Conservation (phyloP, 2,888 invertebrate species). For the Eristalinus aeneus region DNA sequence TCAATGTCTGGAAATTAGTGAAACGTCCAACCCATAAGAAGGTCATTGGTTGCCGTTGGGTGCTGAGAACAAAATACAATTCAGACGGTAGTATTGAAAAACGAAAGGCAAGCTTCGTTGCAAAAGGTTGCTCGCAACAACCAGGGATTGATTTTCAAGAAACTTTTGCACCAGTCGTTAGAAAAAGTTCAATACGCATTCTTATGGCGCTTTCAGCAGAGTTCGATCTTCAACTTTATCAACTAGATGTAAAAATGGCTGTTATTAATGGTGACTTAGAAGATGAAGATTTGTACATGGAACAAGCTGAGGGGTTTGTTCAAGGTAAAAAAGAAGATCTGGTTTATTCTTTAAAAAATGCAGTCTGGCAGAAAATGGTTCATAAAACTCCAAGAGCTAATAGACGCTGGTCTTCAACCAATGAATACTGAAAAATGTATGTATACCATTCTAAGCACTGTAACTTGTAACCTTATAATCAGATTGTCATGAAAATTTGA, state of each 20-base stretch:
- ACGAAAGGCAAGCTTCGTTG: not conserved
- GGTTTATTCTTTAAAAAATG: slow-evolving; percentile 29
- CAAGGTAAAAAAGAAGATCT: not conserved
- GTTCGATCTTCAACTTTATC: slow-evolving; percentile 20
- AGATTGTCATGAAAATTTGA: too few relatives aligned
- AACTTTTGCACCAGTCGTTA: slow-evolving; percentile 16
- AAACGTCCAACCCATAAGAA: slow-evolving; percentile 25
- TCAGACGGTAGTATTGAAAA: slow-evolving; percentile 23
- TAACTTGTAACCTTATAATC: too few relatives aligned
- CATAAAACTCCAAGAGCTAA: not conserved
- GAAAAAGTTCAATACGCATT: slow-evolving; percentile 20
- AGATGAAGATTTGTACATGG: slow-evolving; percentile 23
- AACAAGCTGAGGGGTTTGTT: slow-evolving; percentile 15
- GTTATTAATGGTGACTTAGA: not conserved
- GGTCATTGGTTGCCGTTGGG: slow-evolving; percentile 26
- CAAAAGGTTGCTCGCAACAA: slow-evolving; percentile 24
- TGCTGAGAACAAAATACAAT: slow-evolving; percentile 13
- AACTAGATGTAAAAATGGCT: slow-evolving; percentile 39
- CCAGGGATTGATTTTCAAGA: slow-evolving; percentile 18
- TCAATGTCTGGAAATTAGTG: slow-evolving; percentile 60
- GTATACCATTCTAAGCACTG: too few relatives aligned
- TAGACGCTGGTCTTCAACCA: too few relatives aligned
- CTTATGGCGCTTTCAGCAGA: slow-evolving; percentile 32
- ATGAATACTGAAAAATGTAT: too few relatives aligned
- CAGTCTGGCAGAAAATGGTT: slow-evolving; percentile 26